A percentile compares a stretch with the other conserved stretches of the same genome.
Evolutionary conservation across 2,888 invertebrate species (phyloP).

Genomic region (Acronicta leporina): DNA sequence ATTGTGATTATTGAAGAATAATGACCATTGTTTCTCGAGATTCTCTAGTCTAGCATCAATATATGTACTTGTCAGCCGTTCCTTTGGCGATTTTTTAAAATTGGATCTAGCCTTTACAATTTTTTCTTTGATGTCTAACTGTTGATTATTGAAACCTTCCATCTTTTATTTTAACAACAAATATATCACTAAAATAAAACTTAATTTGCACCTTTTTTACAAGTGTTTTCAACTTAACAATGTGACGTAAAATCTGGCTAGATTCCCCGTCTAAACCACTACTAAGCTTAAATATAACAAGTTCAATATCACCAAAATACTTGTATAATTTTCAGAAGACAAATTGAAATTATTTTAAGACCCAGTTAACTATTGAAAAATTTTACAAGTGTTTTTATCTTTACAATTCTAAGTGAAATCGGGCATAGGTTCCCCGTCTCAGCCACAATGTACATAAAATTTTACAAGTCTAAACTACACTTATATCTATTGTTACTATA

Average conservation of each 20-base stretch:
- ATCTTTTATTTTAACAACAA: neutral
- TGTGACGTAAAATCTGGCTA: no score
- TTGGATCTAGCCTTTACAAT: neutral
- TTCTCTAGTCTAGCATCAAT: neutral
- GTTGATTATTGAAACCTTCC: neutral
- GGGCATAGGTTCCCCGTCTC: conserved; percentile 2
- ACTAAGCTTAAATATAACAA: no score
- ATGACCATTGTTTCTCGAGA: conserved; percentile 1
- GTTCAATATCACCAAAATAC: no score
- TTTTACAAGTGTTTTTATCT: neutral
- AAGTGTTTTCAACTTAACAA: no score
- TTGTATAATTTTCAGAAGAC: neutral
- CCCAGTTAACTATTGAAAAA: neutral
- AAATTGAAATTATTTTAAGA: neutral
- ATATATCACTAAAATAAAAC: neutral
- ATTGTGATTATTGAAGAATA: neutral
- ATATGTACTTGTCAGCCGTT: neutral
- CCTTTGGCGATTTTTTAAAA: conserved; percentile 1
- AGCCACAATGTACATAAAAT: neutral
- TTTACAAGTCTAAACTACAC: conserved; percentile 1
- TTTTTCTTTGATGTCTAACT: conserved; percentile 1
- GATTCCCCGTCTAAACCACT: no score
- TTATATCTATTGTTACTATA: neutral
- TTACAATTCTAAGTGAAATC: neutral
- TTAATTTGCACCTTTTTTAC: no score